These are phyloP conservation scores for Rhamphomyia laevipes DNA, from an alignment of 2,888 invertebrate genomes.

Conservation along the genomic window DNA sequence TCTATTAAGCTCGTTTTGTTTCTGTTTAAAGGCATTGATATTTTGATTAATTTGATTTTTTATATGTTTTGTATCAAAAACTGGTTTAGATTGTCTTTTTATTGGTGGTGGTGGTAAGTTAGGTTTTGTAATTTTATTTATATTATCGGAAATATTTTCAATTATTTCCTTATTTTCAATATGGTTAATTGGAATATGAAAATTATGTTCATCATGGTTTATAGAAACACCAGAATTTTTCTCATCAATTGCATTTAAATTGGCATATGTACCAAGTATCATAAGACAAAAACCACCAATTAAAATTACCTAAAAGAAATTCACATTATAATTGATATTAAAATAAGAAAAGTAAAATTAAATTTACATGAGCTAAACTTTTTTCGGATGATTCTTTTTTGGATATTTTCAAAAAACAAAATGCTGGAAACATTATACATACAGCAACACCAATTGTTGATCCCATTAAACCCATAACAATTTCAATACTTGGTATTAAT, in stretches of 20 bases:
- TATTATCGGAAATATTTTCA: conserved; percentile 3
- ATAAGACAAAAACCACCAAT: conserved; percentile 75
- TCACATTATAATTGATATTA: conserved; percentile 2
- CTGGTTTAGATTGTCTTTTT: not conserved
- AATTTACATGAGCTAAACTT: conserved; percentile 60
- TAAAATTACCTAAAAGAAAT: conserved; percentile 50
- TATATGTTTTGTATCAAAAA: not conserved
- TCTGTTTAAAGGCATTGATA: not conserved
- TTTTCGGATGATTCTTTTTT: conserved; percentile 76
- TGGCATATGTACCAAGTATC: conserved; percentile 84
- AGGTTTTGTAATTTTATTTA: conserved; percentile 4
- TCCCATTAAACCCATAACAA: conserved; percentile 87
- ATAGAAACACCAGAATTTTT: conserved; percentile 34
- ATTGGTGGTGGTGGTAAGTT: conserved; percentile 1
- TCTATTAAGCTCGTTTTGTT: not conserved
- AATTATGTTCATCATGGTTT: conserved; percentile 1
- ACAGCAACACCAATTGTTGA: conserved; percentile 91
- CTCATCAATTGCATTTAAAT: conserved; percentile 61
- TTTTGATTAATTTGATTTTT: not conserved
- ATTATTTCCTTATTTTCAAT: not conserved
- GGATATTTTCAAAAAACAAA: conserved; percentile 75
- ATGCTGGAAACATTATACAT: conserved; percentile 85
- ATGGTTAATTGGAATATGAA: not conserved
- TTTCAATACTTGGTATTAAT: conserved; percentile 84
- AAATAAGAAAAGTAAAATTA: conserved; percentile 1